Base-by-base conservation (phyloP, 2,113 vertebrate genomes). In the Ophiodon elongatus region DNA sequence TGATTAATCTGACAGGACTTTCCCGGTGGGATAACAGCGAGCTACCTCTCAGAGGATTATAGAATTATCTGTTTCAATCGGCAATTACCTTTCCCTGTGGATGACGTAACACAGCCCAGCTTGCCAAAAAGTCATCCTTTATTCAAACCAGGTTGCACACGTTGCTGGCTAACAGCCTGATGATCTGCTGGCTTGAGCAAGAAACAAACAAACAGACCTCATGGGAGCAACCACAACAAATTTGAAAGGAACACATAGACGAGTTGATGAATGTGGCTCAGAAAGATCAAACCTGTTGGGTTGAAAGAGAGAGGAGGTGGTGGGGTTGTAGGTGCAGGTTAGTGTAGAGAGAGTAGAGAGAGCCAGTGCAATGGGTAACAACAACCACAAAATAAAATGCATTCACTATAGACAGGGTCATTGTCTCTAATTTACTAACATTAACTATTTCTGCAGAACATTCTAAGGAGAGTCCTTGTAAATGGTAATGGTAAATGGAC, bases 1-100 rank as follows among this genome's bases (percentile, higher is more conserved):
- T 77, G 79, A 89, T 81, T 88, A 88, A 89, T 87, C 85, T 84
- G 88, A 89, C 84, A 90, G 82, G 68, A 80, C 84, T 74, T 88
- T 79, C 85, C 76, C 52, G 17, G 68, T 76, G 75, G 85, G 80
- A 74, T 50, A 80, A 67, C 37, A 69, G 73, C 37, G 27, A 85
- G 82, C 72, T 74, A 63, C 79, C 70, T 75, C 87, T 82, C 76
- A 31, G 73, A 91, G 83, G 86, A 94, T 89, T 83, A 85, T 84
- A 65, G 83, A 87, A 89, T 91, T 86, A 91, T 86, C 69, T 83
- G 47, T 81, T 83, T 91, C 80, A 85, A 78, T 66, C 66, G 45
- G 74, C 81, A 86, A 89, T 93, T 94, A 93, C 83, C 79, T 87
- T 86, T 75, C 82, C 70, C 76, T 21, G 65, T 59, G 76, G 65